These are phyloP conservation scores for Drosophila nr. fundita DNA, from an alignment of 2,888 invertebrate genomes.

Conservation along the genomic window DNA sequence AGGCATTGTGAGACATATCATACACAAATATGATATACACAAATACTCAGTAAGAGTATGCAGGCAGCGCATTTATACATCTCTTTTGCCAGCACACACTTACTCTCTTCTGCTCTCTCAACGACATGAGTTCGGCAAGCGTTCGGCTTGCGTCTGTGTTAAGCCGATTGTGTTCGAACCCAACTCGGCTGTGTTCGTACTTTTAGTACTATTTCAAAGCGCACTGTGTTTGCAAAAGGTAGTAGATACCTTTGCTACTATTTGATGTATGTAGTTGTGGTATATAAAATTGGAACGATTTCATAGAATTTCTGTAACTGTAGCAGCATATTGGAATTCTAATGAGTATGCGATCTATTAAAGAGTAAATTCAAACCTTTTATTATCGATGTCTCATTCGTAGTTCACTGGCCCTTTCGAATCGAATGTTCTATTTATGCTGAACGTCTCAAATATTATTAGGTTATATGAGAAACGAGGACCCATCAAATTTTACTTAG, in stretches of 20 bases:
- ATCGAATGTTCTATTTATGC: slow-evolving; percentile 27
- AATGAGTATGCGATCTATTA: slow-evolving; percentile 7
- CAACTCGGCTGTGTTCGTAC: slow-evolving; percentile 23
- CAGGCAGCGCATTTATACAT: background rate
- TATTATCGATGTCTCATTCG: slow-evolving; percentile 11
- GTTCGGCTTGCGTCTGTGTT: slow-evolving; percentile 22
- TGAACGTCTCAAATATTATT: slow-evolving; percentile 34
- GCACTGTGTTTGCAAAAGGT: slow-evolving; percentile 21
- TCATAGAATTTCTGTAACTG: slow-evolving; percentile 39
- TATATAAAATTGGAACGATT: slow-evolving; percentile 23
- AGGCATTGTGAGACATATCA: background rate
- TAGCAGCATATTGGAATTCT: slow-evolving; percentile 11
- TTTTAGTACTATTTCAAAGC: slow-evolving; percentile 22
- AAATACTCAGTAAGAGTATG: slow-evolving; percentile 8
- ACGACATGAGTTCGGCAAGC: slow-evolving; percentile 21
- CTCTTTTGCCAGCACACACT: background rate
- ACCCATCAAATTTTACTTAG: slow-evolving; percentile 43
- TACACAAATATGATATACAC: background rate
- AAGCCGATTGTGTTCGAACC: slow-evolving; percentile 9
- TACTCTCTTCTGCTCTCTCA: slow-evolving; percentile 18
- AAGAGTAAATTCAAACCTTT: slow-evolving; percentile 30
- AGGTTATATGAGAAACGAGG: slow-evolving; percentile 38
- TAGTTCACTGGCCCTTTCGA: slow-evolving; percentile 39
- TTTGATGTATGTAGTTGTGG: background rate
- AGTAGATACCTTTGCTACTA: slow-evolving; percentile 25